Conservation (phyloP, 2,797 vertebrate species). For the Spatula clypeata region DNA sequence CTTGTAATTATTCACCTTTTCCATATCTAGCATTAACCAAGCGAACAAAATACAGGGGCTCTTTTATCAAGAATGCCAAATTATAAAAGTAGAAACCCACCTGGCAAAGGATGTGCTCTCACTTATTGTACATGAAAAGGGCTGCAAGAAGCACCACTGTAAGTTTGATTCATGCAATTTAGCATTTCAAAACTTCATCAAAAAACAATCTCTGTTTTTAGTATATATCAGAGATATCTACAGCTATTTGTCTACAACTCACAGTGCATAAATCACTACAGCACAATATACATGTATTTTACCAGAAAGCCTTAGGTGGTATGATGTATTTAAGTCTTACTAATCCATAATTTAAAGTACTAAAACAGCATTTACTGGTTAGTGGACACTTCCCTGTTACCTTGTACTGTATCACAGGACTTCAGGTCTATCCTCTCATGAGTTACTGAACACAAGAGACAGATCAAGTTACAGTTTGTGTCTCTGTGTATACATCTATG, state of each 20-base stretch:
- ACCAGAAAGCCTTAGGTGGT: neutral
- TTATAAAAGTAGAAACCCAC: neutral
- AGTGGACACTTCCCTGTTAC: neutral
- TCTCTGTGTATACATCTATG: neutral
- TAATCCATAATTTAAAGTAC: neutral
- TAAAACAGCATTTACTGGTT: neutral
- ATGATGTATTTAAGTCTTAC: neutral
- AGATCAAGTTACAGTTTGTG: neutral
- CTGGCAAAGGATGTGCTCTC: neutral
- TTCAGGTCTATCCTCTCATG: neutral
- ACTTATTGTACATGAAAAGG: constrained; percentile 52
- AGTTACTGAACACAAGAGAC: neutral
- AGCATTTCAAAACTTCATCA: constrained; percentile 44
- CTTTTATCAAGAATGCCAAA: constrained; percentile 32
- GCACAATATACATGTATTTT: neutral
- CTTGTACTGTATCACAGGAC: neutral
- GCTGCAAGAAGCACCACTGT: constrained; percentile 41
- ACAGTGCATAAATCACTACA: no score
- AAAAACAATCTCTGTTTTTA: neutral
- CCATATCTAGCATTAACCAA: constrained; percentile 49
- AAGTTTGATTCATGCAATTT: constrained; percentile 2
- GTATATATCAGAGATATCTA: neutral
- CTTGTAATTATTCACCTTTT: constrained; percentile 58
- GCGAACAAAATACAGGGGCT: neutral
- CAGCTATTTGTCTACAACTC: neutral